Evolutionary conservation across 2,113 vertebrate genomes (phyloP).

Genomic region (Saimiri boliviensis): DNA sequence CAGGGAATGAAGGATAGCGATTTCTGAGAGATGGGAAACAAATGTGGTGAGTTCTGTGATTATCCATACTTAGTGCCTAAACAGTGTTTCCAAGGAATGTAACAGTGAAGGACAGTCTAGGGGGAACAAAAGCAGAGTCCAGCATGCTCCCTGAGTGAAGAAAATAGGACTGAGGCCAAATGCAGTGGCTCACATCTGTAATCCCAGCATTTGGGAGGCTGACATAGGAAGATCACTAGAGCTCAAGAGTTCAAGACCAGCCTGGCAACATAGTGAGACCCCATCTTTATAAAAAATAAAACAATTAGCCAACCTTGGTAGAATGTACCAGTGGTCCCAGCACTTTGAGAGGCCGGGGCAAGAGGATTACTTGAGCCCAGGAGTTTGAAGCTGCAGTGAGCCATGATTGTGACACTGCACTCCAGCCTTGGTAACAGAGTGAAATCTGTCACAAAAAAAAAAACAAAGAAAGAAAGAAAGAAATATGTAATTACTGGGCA

Average conservation of each 20-base stretch:
- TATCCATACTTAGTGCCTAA: neutral
- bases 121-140: neutral
- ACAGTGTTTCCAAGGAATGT: neutral
- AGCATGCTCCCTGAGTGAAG: neutral
- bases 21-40: neutral
- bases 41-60: neutral
- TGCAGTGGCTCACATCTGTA: neutral
- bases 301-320: neutral
- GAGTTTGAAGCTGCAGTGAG: neutral
- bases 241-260: neutral
- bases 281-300: neutral
- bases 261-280: neutral
- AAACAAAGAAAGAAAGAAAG: neutral
- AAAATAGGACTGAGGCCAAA: neutral
- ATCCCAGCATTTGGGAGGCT: neutral
- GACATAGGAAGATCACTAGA: neutral
- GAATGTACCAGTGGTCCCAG: neutral
- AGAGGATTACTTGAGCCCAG: neutral
- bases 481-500: neutral
- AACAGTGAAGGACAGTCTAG: neutral
- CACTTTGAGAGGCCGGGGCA: neutral
- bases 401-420: neutral
- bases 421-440: neutral
- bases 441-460: neutral
- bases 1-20: neutral